A percentile compares a stretch with the other conserved stretches of the same genome.
Evolutionary conservation across 2,888 invertebrate genomes (phyloP).

Genomic region (Machimus atricapillus): DNA sequence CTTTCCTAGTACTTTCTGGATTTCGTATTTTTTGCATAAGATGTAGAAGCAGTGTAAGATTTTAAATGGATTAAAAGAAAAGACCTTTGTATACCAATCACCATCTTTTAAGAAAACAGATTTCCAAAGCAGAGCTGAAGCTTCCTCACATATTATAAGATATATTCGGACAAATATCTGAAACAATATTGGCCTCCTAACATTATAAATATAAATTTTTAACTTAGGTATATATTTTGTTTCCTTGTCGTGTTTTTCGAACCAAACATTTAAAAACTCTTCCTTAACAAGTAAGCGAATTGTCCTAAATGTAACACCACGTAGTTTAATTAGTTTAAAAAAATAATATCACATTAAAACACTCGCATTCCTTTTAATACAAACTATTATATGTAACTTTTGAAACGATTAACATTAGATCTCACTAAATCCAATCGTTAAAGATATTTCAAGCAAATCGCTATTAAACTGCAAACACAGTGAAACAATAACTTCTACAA

Average conservation of each 20-base stretch:
- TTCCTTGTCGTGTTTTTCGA: neutral
- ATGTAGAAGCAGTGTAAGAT: neutral
- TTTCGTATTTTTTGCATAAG: neutral
- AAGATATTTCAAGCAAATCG: neutral
- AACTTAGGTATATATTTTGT: neutral
- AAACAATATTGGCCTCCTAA: neutral
- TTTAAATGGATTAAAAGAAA: neutral
- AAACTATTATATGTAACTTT: neutral
- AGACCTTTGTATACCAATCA: neutral
- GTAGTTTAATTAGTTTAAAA: neutral
- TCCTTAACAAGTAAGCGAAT: neutral
- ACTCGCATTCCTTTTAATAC: neutral
- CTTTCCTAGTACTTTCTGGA: neutral
- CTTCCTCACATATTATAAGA: neutral
- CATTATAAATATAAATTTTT: neutral
- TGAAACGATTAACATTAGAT: neutral
- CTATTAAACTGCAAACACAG: neutral
- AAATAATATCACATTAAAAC: neutral
- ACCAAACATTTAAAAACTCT: neutral
- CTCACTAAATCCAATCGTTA: neutral
- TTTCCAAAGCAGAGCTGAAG: neutral
- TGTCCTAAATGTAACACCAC: neutral
- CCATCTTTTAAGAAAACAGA: neutral
- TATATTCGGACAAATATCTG: neutral
- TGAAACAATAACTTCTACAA: neutral